Evolutionary conservation across 2,797 vertebrate genomes (phyloP), one percentile per base, ranked within the genome.

Genomic region (Scyliorhinus canicula): DNA sequence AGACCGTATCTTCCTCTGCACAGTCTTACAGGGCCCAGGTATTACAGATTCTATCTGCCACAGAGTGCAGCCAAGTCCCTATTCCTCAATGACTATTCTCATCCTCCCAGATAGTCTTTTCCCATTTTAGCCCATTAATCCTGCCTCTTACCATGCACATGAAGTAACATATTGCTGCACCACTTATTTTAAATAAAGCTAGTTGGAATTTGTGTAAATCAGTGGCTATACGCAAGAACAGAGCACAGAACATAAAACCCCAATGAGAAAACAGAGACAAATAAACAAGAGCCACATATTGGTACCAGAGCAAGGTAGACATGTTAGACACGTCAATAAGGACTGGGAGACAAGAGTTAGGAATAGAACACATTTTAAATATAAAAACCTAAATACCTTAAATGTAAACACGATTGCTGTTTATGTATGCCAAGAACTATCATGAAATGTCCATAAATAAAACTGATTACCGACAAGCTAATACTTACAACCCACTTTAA

Each of bases 261-360:
- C 6, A 94, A 40, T 94, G 93, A 95, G 71, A 95, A 93, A 93
- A 11, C 60, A 21, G 60, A n/a, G 12, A 50, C 26, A 88, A 2
- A 5, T 31, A 7, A 47, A 71, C 67, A 91, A 44, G 35, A 88
- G 11, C 5, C 4, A 35, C 35, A 57, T 28, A 91, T 24, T 44
- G 19, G n/a, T 63, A 31, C 40, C 50, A 88, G 52, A 44, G 57
- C 14, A n/a, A 90, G 55, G 21, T 90, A 16, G 55, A 60, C 55
- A 90, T n/a, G 57, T 11, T 60, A 60, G 11, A 60, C 57, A 57
- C 40, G 40, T 44, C 88, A 57, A 91, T 24, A 82, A 82, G 79
- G 40, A n/a, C 26, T 44, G 8, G 50, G 19, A 44, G 8, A 24
- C 19, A 21, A 35, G 21, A 3, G 71, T 50, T 19, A 67, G 28